phyloP scores from a whole-genome alignment of 2,888 invertebrate genomes.

The Epistrophella euchroma region DNA sequence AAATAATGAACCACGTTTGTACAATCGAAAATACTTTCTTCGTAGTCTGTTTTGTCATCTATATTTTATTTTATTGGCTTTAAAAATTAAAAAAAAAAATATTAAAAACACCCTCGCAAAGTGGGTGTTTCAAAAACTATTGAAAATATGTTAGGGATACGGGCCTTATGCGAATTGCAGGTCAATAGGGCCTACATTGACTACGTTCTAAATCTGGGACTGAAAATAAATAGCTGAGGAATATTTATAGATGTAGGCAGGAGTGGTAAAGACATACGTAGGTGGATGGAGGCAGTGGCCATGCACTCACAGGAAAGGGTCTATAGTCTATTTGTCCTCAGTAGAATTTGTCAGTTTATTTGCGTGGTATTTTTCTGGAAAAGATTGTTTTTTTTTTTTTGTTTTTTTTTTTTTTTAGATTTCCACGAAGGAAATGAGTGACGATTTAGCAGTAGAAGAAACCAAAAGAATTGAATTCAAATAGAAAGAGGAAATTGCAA shows the following conservation, averaged over 20 bases:
- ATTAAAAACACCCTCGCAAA: no score
- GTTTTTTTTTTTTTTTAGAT: slow-evolving; percentile 18
- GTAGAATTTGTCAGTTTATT: slow-evolving; percentile 60
- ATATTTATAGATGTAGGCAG: no score
- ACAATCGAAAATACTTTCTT: no score
- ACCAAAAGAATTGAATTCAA: slow-evolving; percentile 52
- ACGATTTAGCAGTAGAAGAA: slow-evolving; percentile 43
- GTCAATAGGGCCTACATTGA: neutral
- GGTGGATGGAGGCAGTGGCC: neutral
- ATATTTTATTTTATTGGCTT: no score
- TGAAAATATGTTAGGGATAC: neutral
- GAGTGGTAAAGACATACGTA: neutral
- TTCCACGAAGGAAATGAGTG: slow-evolving; percentile 65
- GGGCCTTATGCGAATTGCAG: neutral
- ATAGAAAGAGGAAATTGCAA: slow-evolving; percentile 47
- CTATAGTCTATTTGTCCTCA: slow-evolving; percentile 63
- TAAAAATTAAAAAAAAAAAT: no score
- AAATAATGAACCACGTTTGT: no score
- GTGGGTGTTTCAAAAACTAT: neutral
- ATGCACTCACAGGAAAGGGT: slow-evolving; percentile 13
- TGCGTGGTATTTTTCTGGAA: slow-evolving; percentile 23
- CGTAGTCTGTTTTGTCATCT: no score
- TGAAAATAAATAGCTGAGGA: neutral
- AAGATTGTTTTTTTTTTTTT: slow-evolving; percentile 7
- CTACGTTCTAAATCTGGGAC: neutral